Percentiles rank a stretch among this genome's conserved stretches.
Evolutionary conservation across 1,140 invertebrate species (phyloP).

Genomic region (Panulirus ornatus): DNA sequence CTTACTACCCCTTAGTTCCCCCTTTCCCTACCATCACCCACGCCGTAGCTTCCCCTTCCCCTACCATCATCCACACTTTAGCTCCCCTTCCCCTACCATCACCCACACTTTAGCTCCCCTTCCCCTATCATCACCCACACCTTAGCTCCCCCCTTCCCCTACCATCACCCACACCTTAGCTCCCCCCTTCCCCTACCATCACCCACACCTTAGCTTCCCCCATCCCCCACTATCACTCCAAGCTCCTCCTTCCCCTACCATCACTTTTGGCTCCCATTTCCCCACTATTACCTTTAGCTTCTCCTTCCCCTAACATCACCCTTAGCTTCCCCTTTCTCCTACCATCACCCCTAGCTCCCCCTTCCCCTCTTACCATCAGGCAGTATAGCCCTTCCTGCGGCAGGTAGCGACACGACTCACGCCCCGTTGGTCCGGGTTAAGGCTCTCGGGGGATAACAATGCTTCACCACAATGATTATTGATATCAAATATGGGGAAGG

Average conservation of each 20-base stretch:
- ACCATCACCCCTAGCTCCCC: not conserved
- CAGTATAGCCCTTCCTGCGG: not conserved
- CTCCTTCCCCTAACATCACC: not conserved
- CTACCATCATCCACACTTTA: not conserved
- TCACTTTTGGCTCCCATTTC: too few relatives aligned
- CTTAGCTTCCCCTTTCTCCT: not conserved
- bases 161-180: not conserved
- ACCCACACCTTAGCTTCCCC: not conserved
- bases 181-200: not conserved
- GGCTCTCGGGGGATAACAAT: not conserved
- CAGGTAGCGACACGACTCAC: not conserved
- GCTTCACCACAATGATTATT: constrained; percentile 20
- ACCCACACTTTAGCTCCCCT: not conserved
- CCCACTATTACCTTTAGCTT: too few relatives aligned
- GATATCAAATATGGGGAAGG: constrained; percentile 36
- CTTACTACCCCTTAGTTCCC: not conserved
- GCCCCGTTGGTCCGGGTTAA: not conserved
- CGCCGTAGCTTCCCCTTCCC: not conserved
- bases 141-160: too few relatives aligned
- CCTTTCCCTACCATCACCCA: not conserved
- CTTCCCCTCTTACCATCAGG: constrained; percentile 13
- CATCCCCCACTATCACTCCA: not conserved
- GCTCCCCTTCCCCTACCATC: not conserved
- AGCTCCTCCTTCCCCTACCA: not conserved
- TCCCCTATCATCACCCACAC: not conserved